Base-by-base conservation (phyloP, 2,113 vertebrate genomes). In the Mesocricetus auratus region DNA sequence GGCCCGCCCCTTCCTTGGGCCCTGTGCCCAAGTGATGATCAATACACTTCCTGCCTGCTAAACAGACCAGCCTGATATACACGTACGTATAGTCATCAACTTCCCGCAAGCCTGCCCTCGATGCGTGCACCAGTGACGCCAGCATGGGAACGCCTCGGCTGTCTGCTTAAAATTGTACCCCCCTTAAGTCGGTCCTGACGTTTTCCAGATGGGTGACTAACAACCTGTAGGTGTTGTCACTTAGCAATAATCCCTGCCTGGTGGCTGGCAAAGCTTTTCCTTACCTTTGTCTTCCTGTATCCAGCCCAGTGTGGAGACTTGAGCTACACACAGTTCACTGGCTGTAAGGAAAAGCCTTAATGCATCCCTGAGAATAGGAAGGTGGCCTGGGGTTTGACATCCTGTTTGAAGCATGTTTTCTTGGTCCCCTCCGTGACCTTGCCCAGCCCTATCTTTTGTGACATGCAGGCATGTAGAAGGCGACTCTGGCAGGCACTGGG, bases 341-440 rank as follows among this genome's bases (percentile, higher is more conserved):
- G 82, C 53, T 82, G 86, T 45, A 75, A 82, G 58, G 39, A 89
- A 50, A 85, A 83, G 39, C 82, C n/a, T 11, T 69, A 66, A 94
- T 13, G 42, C 92, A 75, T 60, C 36, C 45, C 31, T 47, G 9
- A 90, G 66, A 81, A 17, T 39, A 81, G 87, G 39, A 86, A 91
- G 68, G 58, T 50, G n/a, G 19, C 85, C 94, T 95, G 96, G 89
- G 75, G 78, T 97, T 97, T 96, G 87, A 97, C 94, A 97, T n/a
- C 66, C 93, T 79, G 60, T 77, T 98, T 96, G 79, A 3, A 79
- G 96, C 95, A 86, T 15, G 33, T 22, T 56, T 75, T 50, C 42
- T 75, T n/a, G 42, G 15, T 13, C 22, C 78, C 39, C 22, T 66
- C 39, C 58, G 3, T 62, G n/a, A 29, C 39, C 58, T 83, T 62